Conservation (phyloP, 2,888 invertebrate species). For the Thyatira batis region DNA sequence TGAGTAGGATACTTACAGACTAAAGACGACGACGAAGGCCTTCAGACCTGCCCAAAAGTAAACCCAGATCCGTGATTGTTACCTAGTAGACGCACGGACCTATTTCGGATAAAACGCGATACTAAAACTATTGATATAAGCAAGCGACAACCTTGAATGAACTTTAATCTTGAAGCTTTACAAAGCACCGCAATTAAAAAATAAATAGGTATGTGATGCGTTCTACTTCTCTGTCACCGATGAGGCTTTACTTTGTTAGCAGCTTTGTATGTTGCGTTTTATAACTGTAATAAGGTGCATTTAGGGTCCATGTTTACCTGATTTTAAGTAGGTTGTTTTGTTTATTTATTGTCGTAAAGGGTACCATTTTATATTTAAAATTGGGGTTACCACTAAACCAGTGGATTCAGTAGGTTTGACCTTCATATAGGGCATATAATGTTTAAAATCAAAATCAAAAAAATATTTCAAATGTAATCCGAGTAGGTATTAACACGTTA, state of each 20-base stretch:
- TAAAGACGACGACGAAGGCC: too few relatives aligned
- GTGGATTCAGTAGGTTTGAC: too few relatives aligned
- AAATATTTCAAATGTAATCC: too few relatives aligned
- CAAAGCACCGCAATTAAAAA: background rate
- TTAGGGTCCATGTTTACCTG: background rate
- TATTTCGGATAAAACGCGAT: too few relatives aligned
- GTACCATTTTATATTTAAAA: background rate
- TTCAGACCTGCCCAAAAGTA: too few relatives aligned
- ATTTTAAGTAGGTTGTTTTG: background rate
- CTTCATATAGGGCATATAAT: too few relatives aligned
- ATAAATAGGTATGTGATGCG: background rate
- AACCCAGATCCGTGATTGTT: too few relatives aligned
- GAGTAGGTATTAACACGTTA: too few relatives aligned
- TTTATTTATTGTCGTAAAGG: background rate
- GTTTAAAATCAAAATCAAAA: too few relatives aligned
- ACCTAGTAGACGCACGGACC: too few relatives aligned
- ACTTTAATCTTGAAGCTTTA: background rate
- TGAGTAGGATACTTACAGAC: too few relatives aligned
- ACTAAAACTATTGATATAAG: too few relatives aligned
- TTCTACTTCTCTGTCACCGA: background rate
- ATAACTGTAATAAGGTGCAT: background rate
- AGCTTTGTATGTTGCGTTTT: background rate
- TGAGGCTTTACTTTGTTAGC: background rate
- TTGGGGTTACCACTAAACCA: background rate
- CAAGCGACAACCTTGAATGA: background rate